phyloP scores from a whole-genome alignment of 2,888 invertebrate genomes.

The Lamproptera curius region DNA sequence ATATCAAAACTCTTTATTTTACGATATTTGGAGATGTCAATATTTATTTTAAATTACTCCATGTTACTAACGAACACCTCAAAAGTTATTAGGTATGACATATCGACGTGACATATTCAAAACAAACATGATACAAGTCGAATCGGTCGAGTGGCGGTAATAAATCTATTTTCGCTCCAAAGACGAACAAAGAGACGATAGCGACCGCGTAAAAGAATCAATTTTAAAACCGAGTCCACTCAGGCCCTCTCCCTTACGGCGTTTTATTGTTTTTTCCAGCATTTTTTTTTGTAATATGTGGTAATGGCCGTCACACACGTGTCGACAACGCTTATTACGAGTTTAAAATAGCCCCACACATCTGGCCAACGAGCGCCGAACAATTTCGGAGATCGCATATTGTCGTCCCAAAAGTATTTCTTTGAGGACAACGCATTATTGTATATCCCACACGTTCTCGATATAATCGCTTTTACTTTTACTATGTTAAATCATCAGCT shows the following conservation, averaged over 20 bases:
- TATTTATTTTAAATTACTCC: too few relatives aligned
- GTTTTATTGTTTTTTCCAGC: conserved; percentile 73
- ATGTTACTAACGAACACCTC: too few relatives aligned
- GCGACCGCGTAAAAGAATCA: conserved; percentile 46
- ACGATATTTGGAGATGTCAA: too few relatives aligned
- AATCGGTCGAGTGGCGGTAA: too few relatives aligned
- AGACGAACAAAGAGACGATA: background rate
- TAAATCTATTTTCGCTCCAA: too few relatives aligned
- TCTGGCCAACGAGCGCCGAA: conserved; percentile 45
- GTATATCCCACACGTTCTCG: too few relatives aligned
- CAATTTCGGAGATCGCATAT: conserved; percentile 58
- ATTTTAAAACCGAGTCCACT: conserved; percentile 64
- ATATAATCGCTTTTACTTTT: too few relatives aligned
- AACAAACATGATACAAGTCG: too few relatives aligned
- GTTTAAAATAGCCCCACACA: conserved; percentile 75
- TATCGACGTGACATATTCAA: too few relatives aligned
- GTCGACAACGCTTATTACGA: conserved; percentile 73
- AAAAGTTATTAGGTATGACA: too few relatives aligned
- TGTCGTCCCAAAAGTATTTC: conserved; percentile 33
- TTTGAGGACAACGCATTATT: conserved; percentile 23
- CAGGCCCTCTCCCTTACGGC: conserved; percentile 34
- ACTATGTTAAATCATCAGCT: too few relatives aligned
- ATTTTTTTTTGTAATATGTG: conserved; percentile 78
- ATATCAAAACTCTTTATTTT: too few relatives aligned
- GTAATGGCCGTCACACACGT: conserved; percentile 76